These are phyloP conservation scores for Leptocoma aspasia DNA, from an alignment of 2,113 vertebrate genomes.

Conservation along the genomic window DNA sequence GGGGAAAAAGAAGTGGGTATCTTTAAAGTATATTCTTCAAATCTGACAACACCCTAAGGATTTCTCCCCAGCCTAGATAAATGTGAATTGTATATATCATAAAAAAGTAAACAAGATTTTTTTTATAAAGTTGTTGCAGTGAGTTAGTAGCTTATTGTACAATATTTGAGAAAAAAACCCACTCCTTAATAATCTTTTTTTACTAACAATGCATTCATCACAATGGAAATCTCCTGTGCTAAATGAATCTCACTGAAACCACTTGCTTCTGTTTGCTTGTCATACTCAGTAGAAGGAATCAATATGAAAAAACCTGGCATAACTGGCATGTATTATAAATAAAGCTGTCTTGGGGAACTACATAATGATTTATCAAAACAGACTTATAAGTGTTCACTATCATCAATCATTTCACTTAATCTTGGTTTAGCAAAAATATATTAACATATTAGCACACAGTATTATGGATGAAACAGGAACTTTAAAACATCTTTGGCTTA, in stretches of 20 bases:
- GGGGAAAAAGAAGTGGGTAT: not conserved
- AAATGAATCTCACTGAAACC: not conserved
- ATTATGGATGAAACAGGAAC: not conserved
- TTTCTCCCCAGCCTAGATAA: not conserved
- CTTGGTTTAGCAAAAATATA: not conserved
- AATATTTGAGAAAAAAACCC: not conserved
- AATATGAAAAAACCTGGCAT: not conserved
- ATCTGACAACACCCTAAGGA: not conserved
- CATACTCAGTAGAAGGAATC: not conserved
- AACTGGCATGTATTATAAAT: conserved; percentile 17
- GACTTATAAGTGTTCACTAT: not conserved
- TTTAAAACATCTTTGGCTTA: not conserved
- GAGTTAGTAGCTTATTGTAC: not conserved
- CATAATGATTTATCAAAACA: not conserved
- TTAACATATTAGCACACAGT: not conserved
- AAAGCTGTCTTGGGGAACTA: not conserved
- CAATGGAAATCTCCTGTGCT: not conserved
- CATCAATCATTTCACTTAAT: not conserved
- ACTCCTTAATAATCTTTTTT: fast-evolving
- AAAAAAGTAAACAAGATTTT: not conserved
- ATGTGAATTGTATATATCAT: not conserved
- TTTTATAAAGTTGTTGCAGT: not conserved
- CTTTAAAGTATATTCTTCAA: not conserved
- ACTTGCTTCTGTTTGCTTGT: not conserved
- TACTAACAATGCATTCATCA: not conserved